Conservation (phyloP, 2,113 vertebrate genomes). For the Sebastes schlegelii region DNA sequence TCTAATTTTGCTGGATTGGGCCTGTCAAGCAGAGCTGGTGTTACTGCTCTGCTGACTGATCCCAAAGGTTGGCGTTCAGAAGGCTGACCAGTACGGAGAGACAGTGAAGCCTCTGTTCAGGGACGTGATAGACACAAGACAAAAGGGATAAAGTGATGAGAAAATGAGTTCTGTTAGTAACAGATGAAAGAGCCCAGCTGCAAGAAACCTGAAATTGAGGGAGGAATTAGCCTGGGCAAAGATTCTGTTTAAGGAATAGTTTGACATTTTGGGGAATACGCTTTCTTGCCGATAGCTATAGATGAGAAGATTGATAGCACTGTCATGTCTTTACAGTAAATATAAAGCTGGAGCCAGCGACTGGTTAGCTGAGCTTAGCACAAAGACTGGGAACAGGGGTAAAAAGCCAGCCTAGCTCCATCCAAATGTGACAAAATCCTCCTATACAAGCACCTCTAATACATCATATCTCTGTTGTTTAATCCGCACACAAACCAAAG, state of each 20-base stretch:
- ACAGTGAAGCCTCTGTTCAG: conserved; percentile 36
- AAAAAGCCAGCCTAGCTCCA: neutral
- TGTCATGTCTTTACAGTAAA: neutral
- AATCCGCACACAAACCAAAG: neutral
- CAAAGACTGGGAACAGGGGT: neutral
- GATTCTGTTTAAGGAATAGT: neutral
- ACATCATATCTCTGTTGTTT: neutral
- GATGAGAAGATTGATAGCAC: neutral
- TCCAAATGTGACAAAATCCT: neutral
- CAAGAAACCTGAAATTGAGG: neutral
- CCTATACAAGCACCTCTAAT: neutral
- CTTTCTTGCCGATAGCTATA: neutral
- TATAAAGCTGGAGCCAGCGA: neutral
- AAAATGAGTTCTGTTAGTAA: conserved; percentile 27
- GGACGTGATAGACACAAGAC: conserved; percentile 25
- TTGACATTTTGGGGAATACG: neutral
- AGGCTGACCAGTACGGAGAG: conserved; percentile 51
- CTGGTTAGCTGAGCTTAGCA: conserved; percentile 9
- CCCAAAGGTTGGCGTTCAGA: conserved; percentile 60
- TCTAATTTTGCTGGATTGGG: conserved; percentile 78
- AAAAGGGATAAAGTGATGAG: conserved; percentile 20
- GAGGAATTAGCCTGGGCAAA: neutral
- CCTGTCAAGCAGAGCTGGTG: conserved; percentile 72
- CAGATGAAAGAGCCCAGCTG: neutral
- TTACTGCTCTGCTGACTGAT: conserved; percentile 61